Evolutionary conservation across 2,888 invertebrate species (phyloP), one percentile per base, ranked within the genome.

Genomic region (Macrophya annulata): DNA sequence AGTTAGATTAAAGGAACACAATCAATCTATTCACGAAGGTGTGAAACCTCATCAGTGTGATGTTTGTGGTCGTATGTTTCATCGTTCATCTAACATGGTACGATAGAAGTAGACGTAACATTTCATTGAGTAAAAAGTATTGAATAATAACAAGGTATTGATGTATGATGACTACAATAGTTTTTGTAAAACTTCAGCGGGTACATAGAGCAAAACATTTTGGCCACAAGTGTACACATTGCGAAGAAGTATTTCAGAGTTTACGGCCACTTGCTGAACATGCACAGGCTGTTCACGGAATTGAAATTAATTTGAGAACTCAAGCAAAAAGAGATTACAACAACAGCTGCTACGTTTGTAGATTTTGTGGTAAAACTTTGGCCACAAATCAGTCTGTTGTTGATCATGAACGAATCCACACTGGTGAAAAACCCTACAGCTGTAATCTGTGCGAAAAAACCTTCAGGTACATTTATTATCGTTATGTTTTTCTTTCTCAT

Each of bases 1-100:
- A 37, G 86, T 88, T 2, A 88, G 89, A 86, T 86, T 90, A 59
- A 88, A 84, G 71, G 89, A 90, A 72, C 90, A 90, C 83, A 87
- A 88, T 72, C 87, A 87, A 71, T 90, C 89, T 4, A 87, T 90
- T 85, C 90, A 90, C 21, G 88, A 89, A 77, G 89, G 89, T 25
- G 86, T 89, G 25, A 90, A 89, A 83, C 89, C 88, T n/a, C 89
- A 90, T 84, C 87, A 88, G 76, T 90, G 90, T 86, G 90, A 90
- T 74, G 62, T 90, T 84, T 90, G 90, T 84, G 89, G 88, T 10
- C 86, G 88, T 84, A 88, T 88, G 10, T 90, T 90, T 85, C 89
- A 90, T 85, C 88, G 90, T 79, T 86, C 87, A 85, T 89, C 89
- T 25, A 90, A 90, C 82, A 90, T 90, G 90, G 90, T 90, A 84